Base-by-base conservation (phyloP, 2,113 vertebrate genomes). In the Calyptommatus sinebrachiatus region DNA sequence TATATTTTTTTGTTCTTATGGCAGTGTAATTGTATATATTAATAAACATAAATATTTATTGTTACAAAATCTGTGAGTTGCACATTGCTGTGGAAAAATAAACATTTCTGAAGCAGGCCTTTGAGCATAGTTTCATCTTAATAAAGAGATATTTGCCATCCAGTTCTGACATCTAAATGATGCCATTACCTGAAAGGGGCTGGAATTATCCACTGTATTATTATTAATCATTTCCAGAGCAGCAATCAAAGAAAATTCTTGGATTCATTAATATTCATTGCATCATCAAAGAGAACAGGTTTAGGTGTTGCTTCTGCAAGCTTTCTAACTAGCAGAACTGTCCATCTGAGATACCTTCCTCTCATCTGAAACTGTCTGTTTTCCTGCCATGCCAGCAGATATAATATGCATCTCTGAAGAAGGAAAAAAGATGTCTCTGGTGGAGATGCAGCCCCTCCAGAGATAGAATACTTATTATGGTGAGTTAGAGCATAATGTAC, bases 401-500 rank as follows among this genome's bases (percentile, higher is more conserved):
- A 53, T 45, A 69, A 75, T 74, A n/a, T 1, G 48, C 48, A 28
- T 53, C 65, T 6, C 9, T 4, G 0, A 18, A 35, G 18, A 18
- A 22, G 5, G 1, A 46, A 84, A 61, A 60, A 75, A 72, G 79
- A 16, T 41, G 57, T 63, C 84, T 71, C 26, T 14, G 69, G 74
- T 26, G 67, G 26, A 67, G 82, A 1, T 63, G 35, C 28, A 60
- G 1, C 73, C 0, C 41, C 26, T 77, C 16, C 31, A 79, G 61
- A 24, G 26, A 1, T 48, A 26, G 41, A 68, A 4, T 12, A 65
- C 46, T 65, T 82, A 68, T 67, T 50, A 2, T 48, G 14, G 31
- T 1, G 81, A 83, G 73, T 81, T 63, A 76, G 63, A 45, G 46
- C 66, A 41, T 22, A 82, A 85, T 31, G 69, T 10, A 21, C 29